Evolutionary conservation across 2,113 vertebrate species (phyloP), one percentile per base, ranked within the genome.

Genomic region (Hippotragus niger): DNA sequence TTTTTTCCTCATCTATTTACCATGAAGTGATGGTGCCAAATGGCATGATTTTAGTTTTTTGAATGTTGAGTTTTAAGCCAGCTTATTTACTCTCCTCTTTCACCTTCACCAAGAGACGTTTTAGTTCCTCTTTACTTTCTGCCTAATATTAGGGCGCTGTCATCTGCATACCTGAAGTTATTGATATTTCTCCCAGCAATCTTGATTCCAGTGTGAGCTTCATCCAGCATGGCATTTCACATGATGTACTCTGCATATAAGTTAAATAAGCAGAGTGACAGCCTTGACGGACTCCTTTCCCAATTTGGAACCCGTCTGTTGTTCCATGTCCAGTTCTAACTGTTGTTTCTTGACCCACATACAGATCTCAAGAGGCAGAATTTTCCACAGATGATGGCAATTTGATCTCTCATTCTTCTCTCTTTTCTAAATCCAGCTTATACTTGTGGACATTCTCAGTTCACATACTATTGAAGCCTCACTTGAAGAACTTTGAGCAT

Each of bases 61-160:
- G 23, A 76, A 43, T 43, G 71, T 27, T 43, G 71, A 76, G 40
- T 76, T 76, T 76, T 76, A 76, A 43, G 40, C 23, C 23, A 40
- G 12, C 71, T 43, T 43, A 43, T 43, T 40, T 27, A 27, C 23
- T 76, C 23, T 76, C 12, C 6, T 43, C 23, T 76, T 43, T 43
- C 12, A 27, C 12, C 40, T 43, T 43, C 71, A 76, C 23, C 23
- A 27, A 76, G 40, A 43, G 36, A 1, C 0, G 0, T 27, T 76
- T 76, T 27, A 43, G 40, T 43, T 43, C 71, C 11, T 43, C 40
- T 43, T 76, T 7, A 76, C 71, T 14, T 76, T 76, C 23, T 76
- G 71, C 23, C 67, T 74, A 12, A 13, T 40, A 76, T 43, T 43
- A 76, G 12, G 23, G 6, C 27, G 12, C 23, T 76, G 12, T 76